phyloP scores from a whole-genome alignment of 1,140 invertebrate genomes.

The Pemphigus obesinymphae region DNA sequence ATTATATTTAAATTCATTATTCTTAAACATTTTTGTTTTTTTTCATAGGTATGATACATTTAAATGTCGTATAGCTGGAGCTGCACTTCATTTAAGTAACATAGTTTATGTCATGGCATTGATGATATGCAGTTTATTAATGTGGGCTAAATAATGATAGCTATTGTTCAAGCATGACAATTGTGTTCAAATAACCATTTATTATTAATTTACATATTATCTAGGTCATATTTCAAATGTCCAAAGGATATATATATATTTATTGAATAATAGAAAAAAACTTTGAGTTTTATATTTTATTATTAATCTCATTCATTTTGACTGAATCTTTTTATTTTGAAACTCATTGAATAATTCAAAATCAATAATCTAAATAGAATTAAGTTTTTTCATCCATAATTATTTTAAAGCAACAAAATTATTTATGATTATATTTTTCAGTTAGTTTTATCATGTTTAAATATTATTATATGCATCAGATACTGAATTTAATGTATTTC shows the following conservation, averaged over 20 bases:
- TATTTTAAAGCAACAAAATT: not conserved
- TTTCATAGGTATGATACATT: constrained; percentile 77
- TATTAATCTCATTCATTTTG: not conserved
- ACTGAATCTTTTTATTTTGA: not conserved
- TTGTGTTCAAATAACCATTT: not conserved
- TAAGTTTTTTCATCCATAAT: not conserved
- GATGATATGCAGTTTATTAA: constrained; percentile 1
- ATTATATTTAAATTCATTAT: not conserved
- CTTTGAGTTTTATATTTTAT: not conserved
- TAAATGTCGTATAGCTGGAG: constrained; percentile 83
- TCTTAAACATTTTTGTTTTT: not conserved
- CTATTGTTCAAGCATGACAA: not conserved
- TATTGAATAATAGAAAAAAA: not conserved
- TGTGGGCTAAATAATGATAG: constrained; percentile 31
- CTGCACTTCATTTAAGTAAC: constrained; percentile 58
- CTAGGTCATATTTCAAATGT: not conserved
- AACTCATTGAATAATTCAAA: not conserved
- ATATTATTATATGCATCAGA: not conserved
- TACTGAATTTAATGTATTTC: not conserved
- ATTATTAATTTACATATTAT: not conserved
- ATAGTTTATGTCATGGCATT: constrained; percentile 46
- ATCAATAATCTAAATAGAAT: not conserved
- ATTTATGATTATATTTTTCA: not conserved
- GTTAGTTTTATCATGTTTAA: not conserved
- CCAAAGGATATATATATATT: not conserved